phyloP scores from a whole-genome alignment of 2,888 invertebrate genomes.

The Thyatira batis region DNA sequence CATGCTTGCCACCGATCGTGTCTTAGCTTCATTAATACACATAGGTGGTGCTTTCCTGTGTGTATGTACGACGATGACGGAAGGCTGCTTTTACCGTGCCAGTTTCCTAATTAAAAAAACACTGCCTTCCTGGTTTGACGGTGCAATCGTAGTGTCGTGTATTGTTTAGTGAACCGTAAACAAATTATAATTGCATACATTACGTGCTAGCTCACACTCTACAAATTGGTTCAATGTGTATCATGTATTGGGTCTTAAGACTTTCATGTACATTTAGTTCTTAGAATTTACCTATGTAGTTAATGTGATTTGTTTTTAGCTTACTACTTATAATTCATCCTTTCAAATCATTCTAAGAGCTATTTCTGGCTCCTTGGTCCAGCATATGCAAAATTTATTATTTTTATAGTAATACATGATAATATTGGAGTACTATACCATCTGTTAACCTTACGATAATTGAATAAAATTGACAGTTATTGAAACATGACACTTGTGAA shows the following conservation, averaged over 20 bases:
- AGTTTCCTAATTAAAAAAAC: slow-evolving; percentile 80
- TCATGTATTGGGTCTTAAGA: no score
- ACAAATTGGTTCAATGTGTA: neutral
- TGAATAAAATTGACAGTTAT: no score
- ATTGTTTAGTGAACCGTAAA: slow-evolving; percentile 24
- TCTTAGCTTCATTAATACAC: slow-evolving; percentile 73
- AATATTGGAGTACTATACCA: no score
- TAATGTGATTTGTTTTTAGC: neutral
- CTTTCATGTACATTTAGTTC: neutral
- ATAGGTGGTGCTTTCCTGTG: slow-evolving; percentile 76
- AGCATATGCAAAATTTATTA: no score
- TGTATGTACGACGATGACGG: slow-evolving; percentile 60
- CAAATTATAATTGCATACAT: slow-evolving; percentile 10
- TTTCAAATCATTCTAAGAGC: no score
- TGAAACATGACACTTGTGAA: no score
- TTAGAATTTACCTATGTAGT: neutral
- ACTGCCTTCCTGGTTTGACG: slow-evolving; percentile 27
- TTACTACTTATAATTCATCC: no score
- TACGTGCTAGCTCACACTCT: neutral
- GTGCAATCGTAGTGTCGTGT: slow-evolving; percentile 25
- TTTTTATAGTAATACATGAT: no score
- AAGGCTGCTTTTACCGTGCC: slow-evolving; percentile 76
- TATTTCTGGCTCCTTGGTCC: no score
- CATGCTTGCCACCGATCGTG: slow-evolving; percentile 57
- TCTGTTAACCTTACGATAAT: no score